These are phyloP conservation scores for Allophyes oxyacanthae DNA, from an alignment of 2,888 invertebrate species.

Conservation along the genomic window DNA sequence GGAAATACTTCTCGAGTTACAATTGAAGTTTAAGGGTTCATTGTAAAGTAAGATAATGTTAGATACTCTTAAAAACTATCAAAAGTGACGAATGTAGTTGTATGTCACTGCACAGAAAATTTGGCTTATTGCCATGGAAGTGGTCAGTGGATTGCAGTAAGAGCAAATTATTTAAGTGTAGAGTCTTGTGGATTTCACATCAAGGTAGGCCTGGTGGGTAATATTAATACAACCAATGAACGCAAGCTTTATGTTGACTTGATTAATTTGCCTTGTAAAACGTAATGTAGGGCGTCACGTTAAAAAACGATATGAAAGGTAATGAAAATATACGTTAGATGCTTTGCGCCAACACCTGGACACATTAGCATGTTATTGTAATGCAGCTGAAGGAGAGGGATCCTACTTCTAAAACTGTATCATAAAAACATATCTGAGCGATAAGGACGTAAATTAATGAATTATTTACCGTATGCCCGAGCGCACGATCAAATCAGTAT, in stretches of 20 bases:
- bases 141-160: too few relatives aligned
- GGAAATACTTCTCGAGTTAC: constrained; percentile 29
- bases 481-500: constrained; percentile 45
- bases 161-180: too few relatives aligned
- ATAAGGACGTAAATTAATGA: constrained; percentile 71
- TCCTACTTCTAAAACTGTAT: constrained; percentile 1
- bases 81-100: not conserved
- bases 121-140: too few relatives aligned
- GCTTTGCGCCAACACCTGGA: constrained; percentile 16
- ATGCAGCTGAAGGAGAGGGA: not conserved
- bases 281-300: not conserved
- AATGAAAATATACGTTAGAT: not conserved
- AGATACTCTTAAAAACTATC: too few relatives aligned
- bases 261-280: constrained; percentile 1
- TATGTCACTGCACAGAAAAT: not conserved
- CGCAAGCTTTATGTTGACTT: not conserved
- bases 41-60: too few relatives aligned
- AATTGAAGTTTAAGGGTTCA: too few relatives aligned
- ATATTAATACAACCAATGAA: too few relatives aligned
- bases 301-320: too few relatives aligned
- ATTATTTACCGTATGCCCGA: constrained; percentile 69
- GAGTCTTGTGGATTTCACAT: too few relatives aligned
- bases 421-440: constrained; percentile 50
- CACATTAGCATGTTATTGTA: constrained; percentile 24
- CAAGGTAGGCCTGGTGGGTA: too few relatives aligned